A percentile compares a stretch with the other conserved stretches of the same genome.
These are phyloP conservation scores for Psephotus haematonotus DNA, from an alignment of 2,113 vertebrate species.

Conservation along the genomic window DNA sequence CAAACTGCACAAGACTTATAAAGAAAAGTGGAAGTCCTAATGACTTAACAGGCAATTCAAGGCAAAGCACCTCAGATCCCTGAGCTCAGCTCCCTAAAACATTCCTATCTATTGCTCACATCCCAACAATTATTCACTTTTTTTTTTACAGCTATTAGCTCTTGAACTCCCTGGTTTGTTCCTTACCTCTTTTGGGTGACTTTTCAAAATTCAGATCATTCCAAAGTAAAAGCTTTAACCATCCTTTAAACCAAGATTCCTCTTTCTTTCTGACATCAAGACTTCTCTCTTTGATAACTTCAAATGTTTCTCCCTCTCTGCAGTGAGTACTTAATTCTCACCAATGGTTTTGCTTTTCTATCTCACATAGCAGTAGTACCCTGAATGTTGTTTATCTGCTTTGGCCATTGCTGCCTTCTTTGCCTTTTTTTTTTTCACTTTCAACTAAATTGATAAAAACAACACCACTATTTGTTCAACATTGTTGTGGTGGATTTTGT, in stretches of 20 bases:
- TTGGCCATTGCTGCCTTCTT: not conserved
- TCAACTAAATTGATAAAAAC: conserved; percentile 33
- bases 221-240: conserved; percentile 23
- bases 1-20: not conserved
- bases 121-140: not conserved
- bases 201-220: conserved; percentile 69
- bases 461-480: conserved; percentile 9
- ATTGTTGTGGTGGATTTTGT: not conserved
- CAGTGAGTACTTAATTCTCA: conserved; percentile 47
- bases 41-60: conserved; percentile 3
- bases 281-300: conserved; percentile 63
- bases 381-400: conserved; percentile 50
- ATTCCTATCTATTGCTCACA: conserved; percentile 21
- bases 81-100: conserved; percentile 1
- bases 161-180: conserved; percentile 44
- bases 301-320: conserved; percentile 40
- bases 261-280: conserved; percentile 61
- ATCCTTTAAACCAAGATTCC: conserved; percentile 15
- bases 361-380: conserved; percentile 9
- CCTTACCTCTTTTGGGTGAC: conserved; percentile 13
- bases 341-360: conserved; percentile 46
- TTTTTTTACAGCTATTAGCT: not conserved
- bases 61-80: conserved; percentile 5
- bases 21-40: not conserved
- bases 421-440: not conserved